These are phyloP conservation scores for Brachyhypopomus occidentalis DNA, from an alignment of 2,113 vertebrate genomes.

Conservation along the genomic window DNA sequence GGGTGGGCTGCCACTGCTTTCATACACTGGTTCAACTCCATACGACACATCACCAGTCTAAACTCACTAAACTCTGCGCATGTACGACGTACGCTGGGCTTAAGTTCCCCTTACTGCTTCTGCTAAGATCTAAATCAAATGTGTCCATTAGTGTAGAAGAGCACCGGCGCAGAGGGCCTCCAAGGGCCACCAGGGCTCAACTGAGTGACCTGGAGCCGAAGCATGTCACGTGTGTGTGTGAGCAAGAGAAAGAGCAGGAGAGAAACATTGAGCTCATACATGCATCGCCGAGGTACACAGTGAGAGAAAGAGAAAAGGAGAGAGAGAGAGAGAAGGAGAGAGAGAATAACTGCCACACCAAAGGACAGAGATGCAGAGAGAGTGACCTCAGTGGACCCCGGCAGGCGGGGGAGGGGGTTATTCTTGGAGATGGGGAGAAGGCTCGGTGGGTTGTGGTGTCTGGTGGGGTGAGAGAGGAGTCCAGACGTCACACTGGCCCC, in stretches of 20 bases:
- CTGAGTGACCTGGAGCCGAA: too few relatives aligned
- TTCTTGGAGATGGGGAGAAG: slow-evolving; percentile 32
- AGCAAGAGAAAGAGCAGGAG: neutral
- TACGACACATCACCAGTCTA: too few relatives aligned
- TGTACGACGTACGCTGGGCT: too few relatives aligned
- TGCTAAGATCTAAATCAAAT: too few relatives aligned
- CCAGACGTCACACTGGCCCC: slow-evolving; percentile 39
- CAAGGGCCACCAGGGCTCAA: too few relatives aligned
- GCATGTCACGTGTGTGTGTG: neutral
- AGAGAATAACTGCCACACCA: neutral
- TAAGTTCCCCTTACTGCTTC: too few relatives aligned
- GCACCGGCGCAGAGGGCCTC: neutral
- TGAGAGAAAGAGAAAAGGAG: slow-evolving; percentile 47
- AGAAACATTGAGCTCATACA: neutral
- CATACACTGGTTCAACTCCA: too few relatives aligned
- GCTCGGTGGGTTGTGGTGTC: slow-evolving; percentile 39
- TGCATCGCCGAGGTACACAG: slow-evolving; percentile 1
- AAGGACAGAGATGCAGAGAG: neutral
- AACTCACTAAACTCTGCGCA: too few relatives aligned
- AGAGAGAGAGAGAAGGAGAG: neutral
- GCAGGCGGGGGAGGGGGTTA: slow-evolving; percentile 9
- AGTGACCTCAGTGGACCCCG: slow-evolving; percentile 15
- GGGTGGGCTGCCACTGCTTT: too few relatives aligned
- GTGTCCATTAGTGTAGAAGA: too few relatives aligned
- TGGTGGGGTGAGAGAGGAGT: slow-evolving; percentile 25